A percentile compares a stretch with the other conserved stretches of the same genome.
Conservation (phyloP, 2,113 vertebrate species). For the Caloenas nicobarica region DNA sequence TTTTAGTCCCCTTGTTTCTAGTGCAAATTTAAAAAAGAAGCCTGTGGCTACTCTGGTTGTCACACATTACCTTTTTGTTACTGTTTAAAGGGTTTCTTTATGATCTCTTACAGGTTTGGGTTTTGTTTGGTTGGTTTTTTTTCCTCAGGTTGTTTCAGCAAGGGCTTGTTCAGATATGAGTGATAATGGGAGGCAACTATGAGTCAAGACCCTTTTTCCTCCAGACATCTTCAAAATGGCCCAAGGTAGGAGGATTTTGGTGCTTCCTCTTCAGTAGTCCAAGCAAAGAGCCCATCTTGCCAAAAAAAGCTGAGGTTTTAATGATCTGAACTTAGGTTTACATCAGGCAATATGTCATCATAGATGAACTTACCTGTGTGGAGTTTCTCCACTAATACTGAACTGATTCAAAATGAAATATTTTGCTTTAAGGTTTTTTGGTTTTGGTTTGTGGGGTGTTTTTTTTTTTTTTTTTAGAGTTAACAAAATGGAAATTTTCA, state of each 20-base stretch:
- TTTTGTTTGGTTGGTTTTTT: fast-evolving
- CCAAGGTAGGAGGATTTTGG: not conserved
- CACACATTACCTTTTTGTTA: not conserved
- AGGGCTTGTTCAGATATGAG: not conserved
- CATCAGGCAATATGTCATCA: not conserved
- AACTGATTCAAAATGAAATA: not conserved
- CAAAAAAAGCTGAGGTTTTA: not conserved
- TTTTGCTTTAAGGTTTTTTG: not conserved
- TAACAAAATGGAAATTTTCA: not conserved
- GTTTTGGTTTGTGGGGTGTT: not conserved
- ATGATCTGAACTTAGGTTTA: not conserved
- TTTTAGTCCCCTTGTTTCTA: not conserved
- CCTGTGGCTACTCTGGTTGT: not conserved
- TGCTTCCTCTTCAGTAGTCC: not conserved
- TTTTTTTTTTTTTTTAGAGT: not conserved
- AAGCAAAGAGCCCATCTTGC: not conserved
- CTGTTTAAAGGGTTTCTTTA: not conserved
- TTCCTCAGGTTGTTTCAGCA: not conserved
- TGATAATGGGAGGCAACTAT: not conserved
- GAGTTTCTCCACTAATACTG: not conserved
- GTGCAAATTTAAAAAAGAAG: not conserved
- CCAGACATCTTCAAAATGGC: not conserved
- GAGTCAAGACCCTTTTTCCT: not conserved
- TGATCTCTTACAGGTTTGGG: not conserved
- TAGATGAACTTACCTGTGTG: not conserved